These are phyloP conservation scores for Trematocara zebra DNA, from an alignment of 2,113 vertebrate genomes.

Conservation along the genomic window DNA sequence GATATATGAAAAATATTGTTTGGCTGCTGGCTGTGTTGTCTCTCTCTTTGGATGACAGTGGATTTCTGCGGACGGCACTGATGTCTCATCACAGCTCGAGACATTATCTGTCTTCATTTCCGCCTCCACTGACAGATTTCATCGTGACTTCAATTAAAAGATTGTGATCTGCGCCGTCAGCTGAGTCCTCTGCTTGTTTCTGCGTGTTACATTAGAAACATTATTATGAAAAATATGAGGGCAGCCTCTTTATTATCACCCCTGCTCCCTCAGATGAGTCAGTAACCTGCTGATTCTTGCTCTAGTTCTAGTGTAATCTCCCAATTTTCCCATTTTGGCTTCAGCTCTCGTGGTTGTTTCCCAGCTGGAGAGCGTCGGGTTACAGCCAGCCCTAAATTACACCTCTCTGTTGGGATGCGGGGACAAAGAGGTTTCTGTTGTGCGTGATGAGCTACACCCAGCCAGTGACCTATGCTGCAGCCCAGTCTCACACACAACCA, in stretches of 20 bases:
- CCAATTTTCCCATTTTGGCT: background rate
- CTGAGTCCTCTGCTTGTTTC: background rate
- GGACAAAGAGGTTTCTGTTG: slow-evolving; percentile 58
- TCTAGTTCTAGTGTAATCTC: background rate
- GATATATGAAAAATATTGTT: background rate
- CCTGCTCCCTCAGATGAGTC: background rate
- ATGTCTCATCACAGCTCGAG: background rate
- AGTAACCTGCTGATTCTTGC: background rate
- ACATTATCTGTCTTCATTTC: background rate
- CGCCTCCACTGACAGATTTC: background rate
- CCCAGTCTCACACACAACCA: background rate
- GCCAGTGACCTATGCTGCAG: background rate
- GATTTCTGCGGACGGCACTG: background rate
- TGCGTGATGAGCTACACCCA: slow-evolving; percentile 26
- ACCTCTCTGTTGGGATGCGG: slow-evolving; percentile 14
- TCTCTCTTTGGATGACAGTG: background rate
- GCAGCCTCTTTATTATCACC: background rate
- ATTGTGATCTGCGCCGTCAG: slow-evolving; percentile 26
- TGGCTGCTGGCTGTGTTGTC: background rate
- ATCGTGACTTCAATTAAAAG: slow-evolving; percentile 17
- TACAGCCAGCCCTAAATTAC: slow-evolving; percentile 35
- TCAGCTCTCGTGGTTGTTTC: background rate
- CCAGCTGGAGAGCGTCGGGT: slow-evolving; percentile 38
- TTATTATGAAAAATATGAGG: background rate
- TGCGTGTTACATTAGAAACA: background rate